Base-by-base conservation (phyloP, 1,140 invertebrate species). In the Manduca sexta region DNA sequence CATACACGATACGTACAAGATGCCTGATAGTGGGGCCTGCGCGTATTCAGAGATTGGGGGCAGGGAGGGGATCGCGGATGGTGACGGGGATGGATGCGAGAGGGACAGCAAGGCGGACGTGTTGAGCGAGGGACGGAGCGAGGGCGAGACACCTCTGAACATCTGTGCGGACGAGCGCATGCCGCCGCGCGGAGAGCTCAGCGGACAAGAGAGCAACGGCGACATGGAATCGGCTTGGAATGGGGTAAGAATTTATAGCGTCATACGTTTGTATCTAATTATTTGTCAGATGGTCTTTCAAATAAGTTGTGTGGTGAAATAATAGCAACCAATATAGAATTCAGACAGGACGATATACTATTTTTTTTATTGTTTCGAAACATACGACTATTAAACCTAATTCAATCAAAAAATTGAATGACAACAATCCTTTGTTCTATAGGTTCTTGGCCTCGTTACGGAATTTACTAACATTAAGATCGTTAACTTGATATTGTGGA, bases 81-180 rank as follows among this genome's bases (percentile, higher is more conserved):
- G 44, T 7, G 65, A 70, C 18, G 51, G 13, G 2, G 74, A 77
- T 33, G 67, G 57, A 40, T 67, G 58, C 40, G 76, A 77, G 40
- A 52, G 62, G 29, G 83, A 84, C 18, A 79, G 74, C 56, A 87
- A 87, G 60, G 64, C 60, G 12, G 82, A 84, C 30, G 86, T 90
- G 45, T 76, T 88, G 42, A 89, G 88, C 39, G 84, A 87, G 52
- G 86, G 87, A 37, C 83, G 88, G 13, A 89, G 89, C 45, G 88
- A 90, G 43, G 87, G 90, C 39, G 89, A 90, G 41, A 86, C 88
- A 34, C 86, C 90, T 14, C 74, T 93, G 29, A 92, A 94, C 65
- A 94, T 95, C 60, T 90, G 92, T 56, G 91, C 93, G 0, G 93
- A 95, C 67, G 94, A 95, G 73, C 90, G 90, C 43, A 95, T 95